A percentile compares a stretch with the other conserved stretches of the same genome.
Evolutionary conservation across 2,797 vertebrate genomes (phyloP).

Genomic region (Fundulus diaphanus): DNA sequence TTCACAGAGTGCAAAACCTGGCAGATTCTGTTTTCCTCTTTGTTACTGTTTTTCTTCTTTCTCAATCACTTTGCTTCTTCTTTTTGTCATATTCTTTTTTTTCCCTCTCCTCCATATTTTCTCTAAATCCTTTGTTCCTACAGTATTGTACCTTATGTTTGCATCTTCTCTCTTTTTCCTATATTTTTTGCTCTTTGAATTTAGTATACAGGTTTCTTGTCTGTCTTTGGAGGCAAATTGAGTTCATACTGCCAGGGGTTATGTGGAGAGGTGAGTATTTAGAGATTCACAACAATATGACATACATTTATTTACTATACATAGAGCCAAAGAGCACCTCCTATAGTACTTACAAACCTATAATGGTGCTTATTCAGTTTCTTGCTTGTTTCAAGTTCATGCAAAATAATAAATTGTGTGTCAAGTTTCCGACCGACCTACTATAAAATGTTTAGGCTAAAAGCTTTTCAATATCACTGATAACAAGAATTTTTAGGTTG

Average conservation of each 20-base stretch:
- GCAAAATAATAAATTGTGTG: background rate
- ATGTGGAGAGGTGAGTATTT: background rate
- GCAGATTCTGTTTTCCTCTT: constrained; percentile 52
- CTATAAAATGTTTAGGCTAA: background rate
- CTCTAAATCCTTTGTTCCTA: constrained; percentile 29
- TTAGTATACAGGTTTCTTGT: background rate
- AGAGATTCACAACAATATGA: background rate
- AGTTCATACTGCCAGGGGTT: background rate
- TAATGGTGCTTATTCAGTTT: background rate
- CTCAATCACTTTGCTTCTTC: constrained; percentile 32
- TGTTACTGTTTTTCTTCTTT: constrained; percentile 52
- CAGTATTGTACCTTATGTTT: constrained; percentile 13
- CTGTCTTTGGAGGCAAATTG: background rate
- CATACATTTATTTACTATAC: background rate
- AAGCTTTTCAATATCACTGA: background rate
- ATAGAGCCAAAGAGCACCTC: background rate
- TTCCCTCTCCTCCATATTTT: constrained; percentile 27
- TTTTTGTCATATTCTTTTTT: constrained; percentile 12
- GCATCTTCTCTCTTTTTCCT: constrained; percentile 2
- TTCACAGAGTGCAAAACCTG: constrained; percentile 64
- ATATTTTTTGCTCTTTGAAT: constrained; percentile 1
- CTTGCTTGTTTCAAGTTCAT: background rate
- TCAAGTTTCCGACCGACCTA: background rate
- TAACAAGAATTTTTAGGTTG: background rate
- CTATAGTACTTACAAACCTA: background rate